Conservation (phyloP, 2,888 invertebrate genomes). For the Lasioglossum figueresi region DNA sequence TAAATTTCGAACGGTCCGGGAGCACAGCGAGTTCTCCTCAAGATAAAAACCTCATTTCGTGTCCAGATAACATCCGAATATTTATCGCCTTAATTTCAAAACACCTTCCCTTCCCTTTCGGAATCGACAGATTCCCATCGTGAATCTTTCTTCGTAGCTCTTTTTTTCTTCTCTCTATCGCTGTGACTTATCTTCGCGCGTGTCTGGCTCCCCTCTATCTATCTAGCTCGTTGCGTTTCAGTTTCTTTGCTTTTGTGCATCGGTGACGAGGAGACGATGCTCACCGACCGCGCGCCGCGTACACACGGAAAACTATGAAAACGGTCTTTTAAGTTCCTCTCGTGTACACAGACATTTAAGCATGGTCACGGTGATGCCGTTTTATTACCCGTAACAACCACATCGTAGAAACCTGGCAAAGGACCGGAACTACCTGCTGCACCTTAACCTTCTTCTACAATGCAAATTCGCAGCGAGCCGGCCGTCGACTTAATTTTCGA, state of each 20-base stretch:
- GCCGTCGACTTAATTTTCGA: slow-evolving; percentile 32
- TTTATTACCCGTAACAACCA: slow-evolving; percentile 73
- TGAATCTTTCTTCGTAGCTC: neutral
- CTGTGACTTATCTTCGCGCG: neutral
- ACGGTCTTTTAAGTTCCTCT: slow-evolving; percentile 65
- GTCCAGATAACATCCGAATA: slow-evolving; percentile 8
- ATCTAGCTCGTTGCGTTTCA: neutral
- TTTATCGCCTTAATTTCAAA: neutral
- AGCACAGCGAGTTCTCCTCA: neutral
- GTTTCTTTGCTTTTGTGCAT: neutral
- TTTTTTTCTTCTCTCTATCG: neutral
- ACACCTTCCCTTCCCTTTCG: neutral
- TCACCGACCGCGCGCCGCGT: neutral
- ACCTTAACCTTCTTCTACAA: slow-evolving; percentile 55
- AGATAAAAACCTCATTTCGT: slow-evolving; percentile 17
- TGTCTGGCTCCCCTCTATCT: neutral
- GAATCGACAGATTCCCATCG: neutral
- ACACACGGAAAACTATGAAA: slow-evolving; percentile 31
- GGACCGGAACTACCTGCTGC: slow-evolving; percentile 57
- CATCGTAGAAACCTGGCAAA: slow-evolving; percentile 66
- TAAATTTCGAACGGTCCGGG: slow-evolving; percentile 36
- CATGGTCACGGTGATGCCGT: slow-evolving; percentile 73
- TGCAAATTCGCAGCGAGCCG: slow-evolving; percentile 38
- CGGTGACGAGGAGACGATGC: neutral
- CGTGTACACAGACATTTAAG: slow-evolving; percentile 69